Evolutionary conservation across 2,113 vertebrate species (phyloP), one percentile per base, ranked within the genome.

Genomic region (Apteryx owenii): DNA sequence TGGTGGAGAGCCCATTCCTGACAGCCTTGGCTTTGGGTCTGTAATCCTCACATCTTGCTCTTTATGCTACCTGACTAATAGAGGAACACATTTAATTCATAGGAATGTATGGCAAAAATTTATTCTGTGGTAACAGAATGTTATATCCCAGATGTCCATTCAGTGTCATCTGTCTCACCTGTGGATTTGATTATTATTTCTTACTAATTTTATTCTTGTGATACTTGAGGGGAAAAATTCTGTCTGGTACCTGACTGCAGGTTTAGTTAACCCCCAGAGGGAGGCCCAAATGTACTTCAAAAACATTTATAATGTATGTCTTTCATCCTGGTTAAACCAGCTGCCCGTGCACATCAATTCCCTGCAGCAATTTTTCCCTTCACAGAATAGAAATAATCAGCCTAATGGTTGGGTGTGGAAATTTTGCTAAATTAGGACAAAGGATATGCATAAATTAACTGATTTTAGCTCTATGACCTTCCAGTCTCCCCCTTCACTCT

Each of bases 241-340:
- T 93, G 87, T 51, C 72, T 93, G 95, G 94, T 95, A 96, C 88
- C 82, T 95, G 94, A 88, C 85, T 81, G 40, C 16, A 95, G 82
- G 94, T 94, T 93, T 77, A 72, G 79, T 68, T 77, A 89, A 79
- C 42, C 96, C 95, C 93, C 90, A 4, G 38, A 90, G 61, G 93
- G 89, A 97, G 91, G 68, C 79, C 72, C 82, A 93, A 96, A 90
- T 61, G 61, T 51, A 81, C 79, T 94, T 95, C 91, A 94, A 60
- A 97, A 96, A 76, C 48, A 94, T 89, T 96, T 96, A 90, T 96
- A 88, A 95, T 93, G 89, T 86, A 53, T 96, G 94, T 78, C 70
- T 95, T 92, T 95, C 90, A 84, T 91, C 69, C 94, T 84, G 64
- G 91, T 85, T 73, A 86, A 95, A 88, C 88, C 91, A 96, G 89